Evolutionary conservation across 1,140 invertebrate genomes (phyloP).

Genomic region (Conus betulinus): DNA sequence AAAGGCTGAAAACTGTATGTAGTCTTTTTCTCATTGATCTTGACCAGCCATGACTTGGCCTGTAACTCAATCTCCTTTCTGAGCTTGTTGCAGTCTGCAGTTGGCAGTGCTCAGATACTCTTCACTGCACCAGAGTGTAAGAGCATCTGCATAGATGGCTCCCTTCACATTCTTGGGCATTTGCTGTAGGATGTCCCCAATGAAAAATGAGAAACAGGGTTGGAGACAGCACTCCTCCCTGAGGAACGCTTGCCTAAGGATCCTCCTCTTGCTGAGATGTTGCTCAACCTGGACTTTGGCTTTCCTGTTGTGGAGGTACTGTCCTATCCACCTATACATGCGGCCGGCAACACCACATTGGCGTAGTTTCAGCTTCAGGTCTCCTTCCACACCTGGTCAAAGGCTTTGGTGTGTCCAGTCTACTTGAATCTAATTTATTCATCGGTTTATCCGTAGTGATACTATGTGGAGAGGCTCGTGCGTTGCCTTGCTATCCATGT

Average conservation of each 20-base stretch:
- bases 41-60: constrained; percentile 4
- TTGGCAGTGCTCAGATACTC: constrained; percentile 30
- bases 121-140: constrained; percentile 37
- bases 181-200: constrained; percentile 36
- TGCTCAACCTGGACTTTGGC: constrained; percentile 20
- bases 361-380: constrained; percentile 17
- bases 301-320: constrained; percentile 30
- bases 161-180: constrained; percentile 22
- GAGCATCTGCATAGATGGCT: constrained; percentile 25
- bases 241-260: constrained; percentile 34
- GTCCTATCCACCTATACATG: constrained; percentile 31
- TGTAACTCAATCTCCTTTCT: background rate
- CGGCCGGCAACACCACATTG: constrained; percentile 12
- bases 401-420: too few relatives aligned
- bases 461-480: too few relatives aligned
- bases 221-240: constrained; percentile 42
- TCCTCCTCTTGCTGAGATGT: constrained; percentile 24
- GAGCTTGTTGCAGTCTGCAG: background rate
- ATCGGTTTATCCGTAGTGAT: too few relatives aligned
- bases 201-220: constrained; percentile 49
- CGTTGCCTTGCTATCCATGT: too few relatives aligned
- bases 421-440: too few relatives aligned
- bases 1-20: too few relatives aligned
- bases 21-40: constrained; percentile 16
- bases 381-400: too few relatives aligned